Evolutionary conservation across 2,113 vertebrate genomes (phyloP), one percentile per base, ranked within the genome.

Genomic region (Sceloporus tristichus): DNA sequence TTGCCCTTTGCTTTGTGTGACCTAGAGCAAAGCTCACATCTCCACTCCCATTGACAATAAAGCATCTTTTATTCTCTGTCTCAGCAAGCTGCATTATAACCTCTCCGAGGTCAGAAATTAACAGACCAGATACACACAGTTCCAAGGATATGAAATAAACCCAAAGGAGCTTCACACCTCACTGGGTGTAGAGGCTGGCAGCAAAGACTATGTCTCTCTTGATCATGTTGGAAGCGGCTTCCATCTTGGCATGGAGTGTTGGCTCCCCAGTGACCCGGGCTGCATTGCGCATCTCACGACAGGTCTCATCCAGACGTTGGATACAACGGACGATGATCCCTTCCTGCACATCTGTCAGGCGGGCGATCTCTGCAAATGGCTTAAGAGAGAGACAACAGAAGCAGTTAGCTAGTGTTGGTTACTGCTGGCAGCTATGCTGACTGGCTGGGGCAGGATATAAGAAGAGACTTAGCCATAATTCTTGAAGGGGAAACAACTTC

Each of bases 161-260:
- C 14, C 2, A 65, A 73, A 4, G 18, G 1, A 7, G 18, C 10
- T 8, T n/a, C 4, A 9, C 6, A 2, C 34, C 13, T 97, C 96
- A 98, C 95, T 99, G 98, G 71, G 98, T 98, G 89, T 99, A 99
- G 68, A 99, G 97, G 71, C 98, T 98, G 65, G 98, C 98, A 0
- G 98, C 98, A 91, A 99, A 99, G 88, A 99, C 98, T 0, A 99
- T 99, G 96, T 99, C 98, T 84, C 98, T 96, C 91, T 98, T 97
- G 75, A 99, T 97, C 91, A 98, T 93, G 66, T 98, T 96, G 6
- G 98, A 98, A 0, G 98, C 98, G 0, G 94, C 96, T 94, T 99
- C 98, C 98, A 99, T 98, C 95, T 98, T 98, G 90, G 98, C 98
- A 11, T 97, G 97, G 59, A 99, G 95, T 19, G 98, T 98, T 0